Conservation (phyloP, 2,888 invertebrate species). For the Sinodicranocentrus sp. region DNA sequence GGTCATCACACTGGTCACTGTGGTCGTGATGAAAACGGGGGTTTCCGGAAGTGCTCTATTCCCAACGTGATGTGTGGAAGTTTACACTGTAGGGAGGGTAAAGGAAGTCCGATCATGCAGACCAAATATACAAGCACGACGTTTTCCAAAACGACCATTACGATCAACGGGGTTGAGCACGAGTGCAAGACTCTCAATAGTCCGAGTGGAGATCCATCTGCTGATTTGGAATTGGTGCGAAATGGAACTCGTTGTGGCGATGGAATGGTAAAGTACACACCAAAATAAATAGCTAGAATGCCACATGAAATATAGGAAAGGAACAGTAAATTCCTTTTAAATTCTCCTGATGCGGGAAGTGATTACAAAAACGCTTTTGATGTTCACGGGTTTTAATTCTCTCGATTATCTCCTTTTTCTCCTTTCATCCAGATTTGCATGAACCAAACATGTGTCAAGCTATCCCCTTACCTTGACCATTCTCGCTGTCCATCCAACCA, state of each 20-base stretch:
- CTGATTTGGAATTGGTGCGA: conserved; percentile 88
- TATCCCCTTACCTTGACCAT: conserved; percentile 90
- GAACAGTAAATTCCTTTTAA: conserved; percentile 62
- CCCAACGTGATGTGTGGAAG: conserved; percentile 96
- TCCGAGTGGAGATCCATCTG: conserved; percentile 72
- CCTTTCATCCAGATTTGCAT: conserved; percentile 85
- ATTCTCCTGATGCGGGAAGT: conserved; percentile 49
- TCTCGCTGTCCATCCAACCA: conserved; percentile 94
- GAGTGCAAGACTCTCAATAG: conserved; percentile 89
- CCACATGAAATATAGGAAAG: conserved; percentile 46
- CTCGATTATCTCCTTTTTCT: conserved; percentile 24
- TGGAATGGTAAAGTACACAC: conserved; percentile 82
- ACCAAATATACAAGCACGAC: conserved; percentile 86
- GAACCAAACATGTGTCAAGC: conserved; percentile 93
- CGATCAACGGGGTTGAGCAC: conserved; percentile 91
- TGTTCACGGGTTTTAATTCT: conserved; percentile 13
- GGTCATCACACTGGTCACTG: conserved; percentile 98
- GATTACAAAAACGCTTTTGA: no score
- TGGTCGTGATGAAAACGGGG: conserved; percentile 86
- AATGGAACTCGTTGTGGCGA: conserved; percentile 97
- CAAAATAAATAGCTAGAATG: conserved; percentile 22
- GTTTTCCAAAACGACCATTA: conserved; percentile 92
- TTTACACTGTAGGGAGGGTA: conserved; percentile 95
- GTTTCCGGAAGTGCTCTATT: conserved; percentile 90
- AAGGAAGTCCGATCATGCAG: conserved; percentile 87